Evolutionary conservation across 2,797 vertebrate species (phyloP), one percentile per base, ranked within the genome.

Genomic region (Siniperca obscura): DNA sequence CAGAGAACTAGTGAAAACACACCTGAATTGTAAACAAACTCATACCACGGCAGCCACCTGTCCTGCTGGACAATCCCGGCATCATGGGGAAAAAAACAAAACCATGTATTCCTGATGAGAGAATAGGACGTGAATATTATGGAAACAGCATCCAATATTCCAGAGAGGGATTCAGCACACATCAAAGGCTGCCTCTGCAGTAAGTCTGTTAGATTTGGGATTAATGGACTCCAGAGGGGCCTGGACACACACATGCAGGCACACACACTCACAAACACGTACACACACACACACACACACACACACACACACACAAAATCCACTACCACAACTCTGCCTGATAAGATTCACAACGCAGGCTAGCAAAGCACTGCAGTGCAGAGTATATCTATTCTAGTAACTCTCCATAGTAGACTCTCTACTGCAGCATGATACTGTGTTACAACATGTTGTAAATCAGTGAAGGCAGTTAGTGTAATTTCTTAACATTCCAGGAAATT

Each of bases 131-230:
- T 78, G 86, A 85, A 90, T 86, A 89, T 89, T 86, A 86, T 85
- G 82, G 89, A 92, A 89, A 87, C 87, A 76, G 84, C 90, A 87
- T 91, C 86, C 89, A 89, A 92, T 93, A 94, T 94, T 94, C 93
- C 92, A 90, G 91, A 89, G 92, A 94, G 90, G 90, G 87, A 94
- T 89, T 87, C 86, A 86, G 86, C 81, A 80, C 91, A 94, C 93
- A 94, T 95, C 93, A 95, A 91, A 93, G 90, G 85, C 93, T 93
- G 91, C 89, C 86, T 92, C 90, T 89, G 93, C 89, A 92, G 91
- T 91, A 93, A 93, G 89, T 91, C 92, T 93, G 88, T 92, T 94
- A 94, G 93, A 92, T 93, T 94, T 93, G 91, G 93, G 95, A 96
- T 96, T 95, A 96, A 94, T 95, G 91, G 92, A 94, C 92, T 93